Evolutionary conservation across 92 coral and sea anemone species (phyloP), one percentile per base, ranked within the genome.

Genomic region (Blastomussa wellsi): DNA sequence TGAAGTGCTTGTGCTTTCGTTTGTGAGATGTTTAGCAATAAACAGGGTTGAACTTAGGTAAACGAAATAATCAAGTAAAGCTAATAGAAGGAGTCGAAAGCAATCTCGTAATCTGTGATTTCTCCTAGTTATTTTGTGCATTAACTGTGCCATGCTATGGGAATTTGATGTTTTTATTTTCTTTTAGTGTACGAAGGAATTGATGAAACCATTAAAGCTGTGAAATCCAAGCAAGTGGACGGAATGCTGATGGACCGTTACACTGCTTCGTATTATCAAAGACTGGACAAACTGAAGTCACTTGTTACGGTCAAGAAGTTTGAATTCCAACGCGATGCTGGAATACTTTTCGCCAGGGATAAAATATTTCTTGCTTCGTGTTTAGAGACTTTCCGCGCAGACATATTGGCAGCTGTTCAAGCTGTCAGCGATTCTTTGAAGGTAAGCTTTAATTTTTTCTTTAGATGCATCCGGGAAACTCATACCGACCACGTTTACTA

Each of bases 231-330:
- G 42, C n/a, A 70, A 31, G n/a, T 38, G 8, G 44, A 70, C 29
- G 75, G 75, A n/a, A 70, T 70, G 75, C 22, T 70, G 12, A 4
- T 70, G 75, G 75, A 70, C 48, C 41, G 44, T 36, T 70, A 33
- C 48, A 35, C n/a, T 33, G 75, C 75, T 20, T 70, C 75, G 1
- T 22, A 70, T 38, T 70, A 32, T 7, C 75, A 70, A n/a, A 4
- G 12, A 70, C 33, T 13, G 48, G 44, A 36, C 41, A 70, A 70
- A 70, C 5, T 70, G 24, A n/a, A 70, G 14, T 70, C 75, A 36
- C 48, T 72, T 36, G 26, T 72, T 31, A 72, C 76, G 5, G 51
- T 72, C 76, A 72, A 35, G 29, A 72, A 24, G 29, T 14, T 72
- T 14, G 48, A 72, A 2, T 15, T 36, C 17, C 48, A 36, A 72